Conservation (phyloP, 2,888 invertebrate genomes). For the Crocallis elinguaria region DNA sequence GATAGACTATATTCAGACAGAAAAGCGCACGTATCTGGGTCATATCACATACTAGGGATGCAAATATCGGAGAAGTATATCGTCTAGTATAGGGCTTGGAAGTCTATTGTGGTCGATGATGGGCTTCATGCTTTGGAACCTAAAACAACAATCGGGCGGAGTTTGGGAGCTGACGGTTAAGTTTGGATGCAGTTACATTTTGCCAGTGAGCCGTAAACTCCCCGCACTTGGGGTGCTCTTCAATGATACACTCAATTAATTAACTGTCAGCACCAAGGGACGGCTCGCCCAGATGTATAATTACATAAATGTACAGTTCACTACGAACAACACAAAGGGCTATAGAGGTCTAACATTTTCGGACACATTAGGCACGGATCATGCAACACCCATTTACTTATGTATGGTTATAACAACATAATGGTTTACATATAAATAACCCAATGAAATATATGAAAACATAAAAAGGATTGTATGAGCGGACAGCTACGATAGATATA, state of each 20-base stretch:
- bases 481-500: constrained; percentile 77
- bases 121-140: constrained; percentile 79
- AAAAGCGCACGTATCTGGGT: constrained; percentile 71
- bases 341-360: constrained; percentile 79
- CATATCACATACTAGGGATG: constrained; percentile 67
- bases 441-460: constrained; percentile 57
- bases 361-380: constrained; percentile 82
- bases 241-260: constrained; percentile 45
- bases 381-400: constrained; percentile 80
- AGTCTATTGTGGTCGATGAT: constrained; percentile 61
- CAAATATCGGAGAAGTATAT: constrained; percentile 67
- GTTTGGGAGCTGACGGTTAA: constrained; percentile 77
- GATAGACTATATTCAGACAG: constrained; percentile 64
- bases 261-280: constrained; percentile 78
- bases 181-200: constrained; percentile 12
- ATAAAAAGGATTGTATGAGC: constrained; percentile 56
- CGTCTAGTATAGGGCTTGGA: constrained; percentile 63
- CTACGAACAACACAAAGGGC: constrained; percentile 83
- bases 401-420: constrained; percentile 70
- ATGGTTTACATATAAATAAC: constrained; percentile 48
- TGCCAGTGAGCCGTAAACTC: constrained; percentile 20
- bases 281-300: constrained; percentile 55
- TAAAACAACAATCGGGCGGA: constrained; percentile 65
- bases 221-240: constrained; percentile 30
- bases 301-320: constrained; percentile 70